Base-by-base conservation (phyloP, 2,888 invertebrate genomes). In the Diarsia dahlii region DNA sequence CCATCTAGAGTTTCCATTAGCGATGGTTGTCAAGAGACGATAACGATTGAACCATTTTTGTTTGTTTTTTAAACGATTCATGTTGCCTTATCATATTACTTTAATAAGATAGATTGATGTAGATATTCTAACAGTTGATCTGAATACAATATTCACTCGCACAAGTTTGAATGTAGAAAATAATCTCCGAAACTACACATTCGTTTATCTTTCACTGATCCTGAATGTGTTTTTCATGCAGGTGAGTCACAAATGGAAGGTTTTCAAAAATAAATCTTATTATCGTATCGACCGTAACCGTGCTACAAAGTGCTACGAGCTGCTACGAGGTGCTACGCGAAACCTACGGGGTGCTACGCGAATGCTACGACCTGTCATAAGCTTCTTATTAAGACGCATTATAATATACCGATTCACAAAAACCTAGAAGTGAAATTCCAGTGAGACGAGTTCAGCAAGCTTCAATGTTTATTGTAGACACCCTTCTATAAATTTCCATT, bases 1-100 rank as follows among this genome's bases (percentile, higher is more conserved):
- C 64, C 45, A 60, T 79, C 60, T 76, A 74, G 50, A 58, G 62
- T 74, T 85, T 83, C 74, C 80, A 82, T 75, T 82, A 82, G 72
- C 67, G 67, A 66, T 63, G 48, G 62, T 77, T 74, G 62, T 81
- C 52, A 66, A 78, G 52, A 34, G 39, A 46, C 15, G n/a, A 54
- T 50, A 48, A 23, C 23, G 45, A 60, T 65, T 52, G 8, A 76
- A 67, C 4, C 48, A 48, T 54, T 46, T 46, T 56, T 20, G 12
- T 20, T 18, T 77, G 67, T 66, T 76, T 70, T 62, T 63, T 56
- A 46, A 81, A 65, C 15, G 34, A 52, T 65, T 60, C 20, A 58
- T 62, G 60, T 56, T 63, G 12, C 54, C 62, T 54, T 62, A 52
- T 56, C 13, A 60, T 5, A n/a, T 56, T 23, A 52, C n/a, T 39